phyloP scores from a whole-genome alignment of 1,140 invertebrate genomes.

The Geopemphigus sp. region DNA sequence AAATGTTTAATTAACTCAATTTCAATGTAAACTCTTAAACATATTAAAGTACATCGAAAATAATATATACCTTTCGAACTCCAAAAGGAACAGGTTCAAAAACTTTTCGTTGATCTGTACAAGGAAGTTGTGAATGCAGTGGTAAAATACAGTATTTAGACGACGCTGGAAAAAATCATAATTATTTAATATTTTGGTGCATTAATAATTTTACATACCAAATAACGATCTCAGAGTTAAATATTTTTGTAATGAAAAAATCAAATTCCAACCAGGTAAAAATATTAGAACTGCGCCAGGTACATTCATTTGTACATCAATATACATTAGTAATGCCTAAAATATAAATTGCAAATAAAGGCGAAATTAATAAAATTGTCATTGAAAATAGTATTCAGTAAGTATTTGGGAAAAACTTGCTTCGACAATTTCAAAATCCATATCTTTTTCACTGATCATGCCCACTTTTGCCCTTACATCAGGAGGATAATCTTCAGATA shows the following conservation, averaged over 20 bases:
- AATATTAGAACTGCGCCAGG: slow-evolving; percentile 88
- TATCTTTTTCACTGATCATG: slow-evolving; percentile 80
- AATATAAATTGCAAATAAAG: slow-evolving; percentile 39
- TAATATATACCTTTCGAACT: slow-evolving; percentile 66
- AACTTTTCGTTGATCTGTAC: slow-evolving; percentile 85
- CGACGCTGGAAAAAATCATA: slow-evolving; percentile 39
- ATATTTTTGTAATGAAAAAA: slow-evolving; percentile 86
- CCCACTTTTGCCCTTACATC: slow-evolving; percentile 71
- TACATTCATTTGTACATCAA: slow-evolving; percentile 65
- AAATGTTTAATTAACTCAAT: no score
- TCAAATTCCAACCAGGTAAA: slow-evolving; percentile 91
- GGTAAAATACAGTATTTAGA: slow-evolving; percentile 72
- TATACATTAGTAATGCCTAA: slow-evolving; percentile 70
- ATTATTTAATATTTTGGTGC: background rate
- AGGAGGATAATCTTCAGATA: slow-evolving; percentile 59
- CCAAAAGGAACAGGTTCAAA: slow-evolving; percentile 73
- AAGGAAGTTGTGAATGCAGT: slow-evolving; percentile 84
- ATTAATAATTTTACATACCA: slow-evolving; percentile 56
- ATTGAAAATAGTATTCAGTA: background rate
- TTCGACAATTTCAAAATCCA: slow-evolving; percentile 90
- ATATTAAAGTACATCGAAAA: background rate
- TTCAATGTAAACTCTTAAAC: background rate
- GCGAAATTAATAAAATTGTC: background rate
- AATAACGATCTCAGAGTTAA: slow-evolving; percentile 75
- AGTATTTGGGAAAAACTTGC: slow-evolving; percentile 52